Evolutionary conservation across 2,113 vertebrate genomes (phyloP).

Genomic region (Cottus gobio): DNA sequence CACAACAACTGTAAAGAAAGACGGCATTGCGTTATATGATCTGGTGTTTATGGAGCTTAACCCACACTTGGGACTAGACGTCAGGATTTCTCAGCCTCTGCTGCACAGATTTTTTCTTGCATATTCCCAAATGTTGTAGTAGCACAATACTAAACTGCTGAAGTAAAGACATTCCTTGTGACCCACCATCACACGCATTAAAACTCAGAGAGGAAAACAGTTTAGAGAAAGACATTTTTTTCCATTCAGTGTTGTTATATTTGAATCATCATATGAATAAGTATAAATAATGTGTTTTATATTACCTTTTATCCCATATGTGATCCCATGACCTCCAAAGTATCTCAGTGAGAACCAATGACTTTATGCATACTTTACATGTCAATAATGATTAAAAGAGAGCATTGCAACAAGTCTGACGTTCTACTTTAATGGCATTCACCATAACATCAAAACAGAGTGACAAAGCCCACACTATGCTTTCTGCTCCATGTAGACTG

Average conservation of each 20-base stretch:
- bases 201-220: not conserved
- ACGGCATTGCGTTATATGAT: not conserved
- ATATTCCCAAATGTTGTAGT: not conserved
- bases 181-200: not conserved
- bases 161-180: not conserved
- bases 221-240: not conserved
- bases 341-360: not conserved
- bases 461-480: not conserved
- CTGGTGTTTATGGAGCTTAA: not conserved
- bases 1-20: not conserved
- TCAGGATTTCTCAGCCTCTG: not conserved
- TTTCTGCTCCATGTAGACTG: slow-evolving; percentile 7
- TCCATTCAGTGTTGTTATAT: not conserved
- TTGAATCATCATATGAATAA: not conserved
- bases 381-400: not conserved
- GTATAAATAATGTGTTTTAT: not conserved
- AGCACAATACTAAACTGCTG: slow-evolving; percentile 2
- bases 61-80: not conserved
- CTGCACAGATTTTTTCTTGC: not conserved
- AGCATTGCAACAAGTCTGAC: not conserved
- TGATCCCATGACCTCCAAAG: not conserved
- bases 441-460: slow-evolving; percentile 8
- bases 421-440: slow-evolving; percentile 4
- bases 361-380: not conserved
- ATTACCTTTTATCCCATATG: not conserved